Evolutionary conservation across 2,113 vertebrate species (phyloP).

Genomic region (Corydoras maculifer): DNA sequence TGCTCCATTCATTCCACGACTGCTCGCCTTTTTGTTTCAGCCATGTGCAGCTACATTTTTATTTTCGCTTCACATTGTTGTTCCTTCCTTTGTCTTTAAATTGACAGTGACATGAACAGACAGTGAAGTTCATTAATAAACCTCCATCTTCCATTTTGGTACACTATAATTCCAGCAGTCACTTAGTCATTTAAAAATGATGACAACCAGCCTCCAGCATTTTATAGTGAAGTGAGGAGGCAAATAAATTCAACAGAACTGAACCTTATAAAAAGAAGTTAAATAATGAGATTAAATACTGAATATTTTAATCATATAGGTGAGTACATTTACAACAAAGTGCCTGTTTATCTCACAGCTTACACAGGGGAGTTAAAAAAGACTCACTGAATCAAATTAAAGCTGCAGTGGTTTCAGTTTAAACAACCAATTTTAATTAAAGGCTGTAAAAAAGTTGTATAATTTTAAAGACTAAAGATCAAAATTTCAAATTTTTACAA

Average conservation of each 20-base stretch:
- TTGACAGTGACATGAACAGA: conserved; percentile 36
- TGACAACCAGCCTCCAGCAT: conserved; percentile 1
- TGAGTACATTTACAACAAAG: too few relatives aligned
- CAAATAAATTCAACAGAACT: not conserved
- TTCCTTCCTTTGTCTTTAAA: conserved; percentile 36
- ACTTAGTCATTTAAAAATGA: conserved; percentile 26
- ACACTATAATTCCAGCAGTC: conserved; percentile 27
- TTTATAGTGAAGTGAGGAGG: not conserved
- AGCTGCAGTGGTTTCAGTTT: too few relatives aligned
- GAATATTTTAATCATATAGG: not conserved
- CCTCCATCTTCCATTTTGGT: conserved; percentile 28
- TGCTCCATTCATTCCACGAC: conserved; percentile 28
- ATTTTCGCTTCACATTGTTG: conserved; percentile 42
- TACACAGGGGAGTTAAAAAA: too few relatives aligned
- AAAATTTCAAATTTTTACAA: too few relatives aligned
- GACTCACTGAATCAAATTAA: too few relatives aligned
- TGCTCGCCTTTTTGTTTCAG: conserved; percentile 30
- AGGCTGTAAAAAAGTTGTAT: too few relatives aligned
- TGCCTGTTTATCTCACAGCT: too few relatives aligned
- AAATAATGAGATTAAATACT: too few relatives aligned
- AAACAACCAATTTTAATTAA: too few relatives aligned
- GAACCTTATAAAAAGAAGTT: not conserved
- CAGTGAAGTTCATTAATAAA: conserved; percentile 41
- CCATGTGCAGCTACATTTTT: conserved; percentile 11
- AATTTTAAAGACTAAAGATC: too few relatives aligned